These are phyloP conservation scores for Camelus dromedarius DNA, from an alignment of 2,113 vertebrate species.

Conservation along the genomic window DNA sequence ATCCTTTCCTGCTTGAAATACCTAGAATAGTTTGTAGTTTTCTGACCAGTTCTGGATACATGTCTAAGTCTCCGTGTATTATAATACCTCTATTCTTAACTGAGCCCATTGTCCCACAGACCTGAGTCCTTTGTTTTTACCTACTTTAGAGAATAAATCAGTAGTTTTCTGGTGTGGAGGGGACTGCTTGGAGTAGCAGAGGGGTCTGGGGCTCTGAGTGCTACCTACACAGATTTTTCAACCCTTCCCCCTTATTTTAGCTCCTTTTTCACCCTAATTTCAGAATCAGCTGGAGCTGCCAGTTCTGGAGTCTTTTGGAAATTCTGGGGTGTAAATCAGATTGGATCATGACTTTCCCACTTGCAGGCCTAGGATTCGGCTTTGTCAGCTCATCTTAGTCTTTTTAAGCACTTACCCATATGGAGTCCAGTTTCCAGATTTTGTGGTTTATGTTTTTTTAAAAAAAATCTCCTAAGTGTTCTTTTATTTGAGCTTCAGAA, in stretches of 20 bases:
- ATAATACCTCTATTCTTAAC: not conserved
- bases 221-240: not conserved
- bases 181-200: not conserved
- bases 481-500: conserved; percentile 31
- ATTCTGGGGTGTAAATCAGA: not conserved
- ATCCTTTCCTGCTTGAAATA: conserved; percentile 9
- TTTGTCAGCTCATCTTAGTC: not conserved
- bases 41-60: not conserved
- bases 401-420: not conserved
- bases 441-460: not conserved
- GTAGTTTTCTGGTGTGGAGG: not conserved
- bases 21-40: not conserved
- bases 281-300: not conserved
- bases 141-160: not conserved
- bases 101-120: not conserved
- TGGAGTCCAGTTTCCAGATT: not conserved
- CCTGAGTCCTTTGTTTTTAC: not conserved
- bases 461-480: not conserved
- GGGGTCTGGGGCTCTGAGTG: not conserved
- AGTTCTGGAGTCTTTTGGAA: not conserved
- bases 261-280: not conserved
- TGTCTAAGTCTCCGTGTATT: not conserved
- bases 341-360: not conserved
- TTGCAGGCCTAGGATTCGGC: not conserved
- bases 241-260: not conserved